Base-by-base conservation (phyloP, 2,888 invertebrate species). In the Phasia obesa region DNA sequence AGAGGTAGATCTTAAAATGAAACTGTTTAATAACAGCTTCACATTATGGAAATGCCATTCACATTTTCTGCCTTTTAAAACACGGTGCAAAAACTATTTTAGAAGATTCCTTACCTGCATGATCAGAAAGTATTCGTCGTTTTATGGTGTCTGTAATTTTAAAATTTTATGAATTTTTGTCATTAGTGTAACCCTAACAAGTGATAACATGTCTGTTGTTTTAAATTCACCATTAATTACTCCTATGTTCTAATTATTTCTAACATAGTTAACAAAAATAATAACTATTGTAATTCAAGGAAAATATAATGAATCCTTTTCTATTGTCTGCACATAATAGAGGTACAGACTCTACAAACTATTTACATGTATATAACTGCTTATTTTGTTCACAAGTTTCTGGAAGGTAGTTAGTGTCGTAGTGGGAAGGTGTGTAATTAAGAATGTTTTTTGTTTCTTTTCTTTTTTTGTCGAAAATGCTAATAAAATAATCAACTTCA, bases 181-280 rank as follows among this genome's bases (percentile, higher is more conserved):
- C 70, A 81, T 76, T 70, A n/a, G n/a, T n/a, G n/a, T 60, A 76
- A 81, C 76, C 65, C 59, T 44, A 71, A 67, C 81, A 81, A 76
- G 76, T 76, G 81, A 81, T 76, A 81, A 76, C 71, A 71, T 76
- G 76, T 81, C 71, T 76, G 76, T 59, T 76, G 59, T 76, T 76
- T 70, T 76, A 67, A 81, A 81, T 81, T 71, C 76, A 73, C 76
- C 67, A 81, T 76, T 81, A 81, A 77, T 81, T 81, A 77, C 55
- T n/a, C n/a, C n/a, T n/a, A n/a, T n/a, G 55, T 77, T 73, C 65
- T 73, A 76, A 81, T 81, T 81, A 73, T 55, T 77, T 73, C 71
- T 81, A 27, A 47, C 71, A 73, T 53, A 53, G 49, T 25, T 57
- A 35, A 53, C 19, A 38, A 13, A 51, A 38, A n/a, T n/a, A n/a